phyloP scores from a whole-genome alignment of 1,140 invertebrate genomes.

The Aphelinus certus region DNA sequence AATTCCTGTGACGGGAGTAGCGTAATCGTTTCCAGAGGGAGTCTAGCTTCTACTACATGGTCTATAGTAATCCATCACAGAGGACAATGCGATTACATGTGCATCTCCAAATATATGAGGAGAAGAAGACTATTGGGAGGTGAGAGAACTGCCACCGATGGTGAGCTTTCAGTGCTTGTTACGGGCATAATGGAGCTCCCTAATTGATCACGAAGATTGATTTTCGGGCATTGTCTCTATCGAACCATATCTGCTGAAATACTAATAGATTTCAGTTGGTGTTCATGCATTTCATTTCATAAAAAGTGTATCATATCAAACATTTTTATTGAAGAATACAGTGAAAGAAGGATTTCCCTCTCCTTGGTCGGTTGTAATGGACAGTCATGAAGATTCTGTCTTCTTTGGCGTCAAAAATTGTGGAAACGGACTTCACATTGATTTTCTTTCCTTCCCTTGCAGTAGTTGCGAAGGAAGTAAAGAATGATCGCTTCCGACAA shows the following conservation, averaged over 20 bases:
- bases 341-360: too few relatives aligned
- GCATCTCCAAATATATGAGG: background rate
- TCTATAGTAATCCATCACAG: constrained; percentile 46
- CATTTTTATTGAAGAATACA: too few relatives aligned
- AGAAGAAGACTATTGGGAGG: constrained; percentile 32
- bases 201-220: too few relatives aligned
- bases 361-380: too few relatives aligned
- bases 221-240: too few relatives aligned
- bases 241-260: too few relatives aligned
- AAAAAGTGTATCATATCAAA: too few relatives aligned
- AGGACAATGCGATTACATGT: constrained; percentile 50
- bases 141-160: constrained; percentile 13
- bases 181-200: too few relatives aligned
- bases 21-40: constrained; percentile 40
- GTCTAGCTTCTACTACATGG: background rate
- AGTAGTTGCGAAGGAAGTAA: background rate
- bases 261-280: too few relatives aligned
- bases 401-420: background rate
- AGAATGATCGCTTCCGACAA: too few relatives aligned
- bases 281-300: too few relatives aligned
- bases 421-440: background rate
- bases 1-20: constrained; percentile 24
- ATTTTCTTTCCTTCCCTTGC: background rate
- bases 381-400: too few relatives aligned
- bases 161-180: constrained; percentile 7